These are phyloP conservation scores for Cephus rjabovi DNA, from an alignment of 2,888 invertebrate species.

Conservation along the genomic window DNA sequence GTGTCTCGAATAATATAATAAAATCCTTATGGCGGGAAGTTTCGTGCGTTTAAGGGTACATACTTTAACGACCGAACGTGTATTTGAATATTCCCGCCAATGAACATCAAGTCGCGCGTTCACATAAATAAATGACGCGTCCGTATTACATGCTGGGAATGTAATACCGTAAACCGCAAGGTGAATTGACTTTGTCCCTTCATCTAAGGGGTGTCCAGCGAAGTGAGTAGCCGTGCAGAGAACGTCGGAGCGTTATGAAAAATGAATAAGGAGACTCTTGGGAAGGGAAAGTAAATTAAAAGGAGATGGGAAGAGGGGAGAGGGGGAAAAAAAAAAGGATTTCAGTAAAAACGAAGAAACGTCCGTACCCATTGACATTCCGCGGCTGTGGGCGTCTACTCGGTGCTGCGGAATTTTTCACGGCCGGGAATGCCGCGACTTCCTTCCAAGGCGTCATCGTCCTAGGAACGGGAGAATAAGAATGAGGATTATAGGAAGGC, in stretches of 20 bases:
- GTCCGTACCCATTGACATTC: background rate
- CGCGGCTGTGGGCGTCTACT: background rate
- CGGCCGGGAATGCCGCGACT: constrained; percentile 43
- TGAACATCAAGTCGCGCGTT: background rate
- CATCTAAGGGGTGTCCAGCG: background rate
- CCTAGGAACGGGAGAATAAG: constrained; percentile 38
- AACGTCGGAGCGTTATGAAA: background rate
- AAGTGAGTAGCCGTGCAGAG: background rate
- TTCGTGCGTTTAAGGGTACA: background rate
- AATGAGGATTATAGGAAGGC: constrained; percentile 38
- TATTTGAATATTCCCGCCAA: background rate
- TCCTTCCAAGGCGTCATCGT: constrained; percentile 46
- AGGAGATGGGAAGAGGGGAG: background rate
- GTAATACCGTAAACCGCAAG: background rate
- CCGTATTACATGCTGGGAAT: background rate
- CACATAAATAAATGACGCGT: background rate
- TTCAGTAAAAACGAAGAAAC: background rate
- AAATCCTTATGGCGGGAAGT: background rate
- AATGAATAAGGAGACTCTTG: background rate
- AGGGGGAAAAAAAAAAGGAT: too few relatives aligned
- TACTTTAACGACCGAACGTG: background rate
- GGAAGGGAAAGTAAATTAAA: background rate
- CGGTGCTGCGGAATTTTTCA: constrained; percentile 38
- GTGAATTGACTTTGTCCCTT: background rate
- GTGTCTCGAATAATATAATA: background rate